Evolutionary conservation across 64 coral and sea anemone genomes (phyloP), one percentile per base, ranked within the genome.

Genomic region (Astreopora myriophthalma): DNA sequence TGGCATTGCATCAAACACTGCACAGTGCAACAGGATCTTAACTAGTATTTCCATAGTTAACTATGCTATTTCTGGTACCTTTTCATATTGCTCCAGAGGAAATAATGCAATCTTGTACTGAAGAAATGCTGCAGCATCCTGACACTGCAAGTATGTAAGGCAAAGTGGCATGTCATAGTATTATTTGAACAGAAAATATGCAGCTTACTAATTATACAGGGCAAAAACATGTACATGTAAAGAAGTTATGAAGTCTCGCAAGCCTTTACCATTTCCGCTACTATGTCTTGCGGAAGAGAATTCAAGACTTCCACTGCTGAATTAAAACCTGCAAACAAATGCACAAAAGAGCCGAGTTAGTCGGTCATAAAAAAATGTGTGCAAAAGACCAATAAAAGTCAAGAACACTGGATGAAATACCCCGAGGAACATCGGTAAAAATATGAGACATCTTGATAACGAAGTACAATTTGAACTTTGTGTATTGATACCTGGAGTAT

Each of bases 111-210:
- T 42, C 48, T 58, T 91, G 76, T 91, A 83, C 29, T 91, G 88
- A 38, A 91, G 88, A 72, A 91, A 91, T 55, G 67, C 88, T 52
- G 88, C 88, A 25, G 69, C 64, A 91, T 91, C 88, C 65, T 91
- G 88, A 23, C 88, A 91, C 88, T 91, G 48, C 24, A 73, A 82
- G n/a, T n/a, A n/a, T n/a, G n/a, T n/a, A n/a, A n/a, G n/a, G n/a
- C n/a, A n/a, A n/a, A n/a, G n/a, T n/a, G n/a, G n/a, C n/a, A n/a
- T n/a, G n/a, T n/a, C n/a, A n/a, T n/a, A n/a, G n/a, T n/a, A n/a
- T n/a, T n/a, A n/a, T n/a, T n/a, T n/a, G n/a, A n/a, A n/a, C n/a
- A n/a, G n/a, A n/a, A n/a, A n/a, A n/a, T n/a, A n/a, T n/a, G n/a
- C n/a, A n/a, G n/a, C n/a, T n/a, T n/a, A n/a, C n/a, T n/a, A n/a